phyloP scores from a whole-genome alignment of 2,888 invertebrate species.

The Ophioninae sp. region DNA sequence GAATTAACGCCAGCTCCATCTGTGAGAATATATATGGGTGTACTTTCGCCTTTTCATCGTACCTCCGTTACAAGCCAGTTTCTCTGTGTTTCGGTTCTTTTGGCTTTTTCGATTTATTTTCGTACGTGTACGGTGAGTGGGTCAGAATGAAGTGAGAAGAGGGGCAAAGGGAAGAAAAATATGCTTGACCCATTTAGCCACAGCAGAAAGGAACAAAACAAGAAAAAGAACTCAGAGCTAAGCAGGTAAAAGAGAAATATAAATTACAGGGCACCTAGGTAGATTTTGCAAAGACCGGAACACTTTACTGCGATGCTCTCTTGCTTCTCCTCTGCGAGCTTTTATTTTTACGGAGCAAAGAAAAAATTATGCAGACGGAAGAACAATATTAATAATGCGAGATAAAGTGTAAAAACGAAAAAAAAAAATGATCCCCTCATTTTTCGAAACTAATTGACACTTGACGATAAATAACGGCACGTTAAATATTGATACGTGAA shows the following conservation, averaged over 20 bases:
- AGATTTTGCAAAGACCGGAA: constrained; percentile 11
- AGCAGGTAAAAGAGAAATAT: constrained; percentile 45
- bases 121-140: not conserved
- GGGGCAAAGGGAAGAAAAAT: constrained; percentile 20
- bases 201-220: constrained; percentile 18
- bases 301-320: constrained; percentile 13
- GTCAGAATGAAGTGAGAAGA: not conserved
- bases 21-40: not conserved
- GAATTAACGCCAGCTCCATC: not conserved
- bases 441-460: not conserved
- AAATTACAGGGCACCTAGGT: constrained; percentile 36
- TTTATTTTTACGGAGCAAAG: constrained; percentile 10
- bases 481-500: no score
- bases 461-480: not conserved
- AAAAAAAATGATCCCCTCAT: not conserved
- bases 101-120: constrained; percentile 22
- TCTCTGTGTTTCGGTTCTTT: constrained; percentile 10
- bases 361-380: constrained; percentile 14
- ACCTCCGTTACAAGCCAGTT: constrained; percentile 10
- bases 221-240: constrained; percentile 4
- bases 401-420: not conserved
- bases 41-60: not conserved
- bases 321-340: not conserved
- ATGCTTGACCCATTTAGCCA: constrained; percentile 49
- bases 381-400: constrained; percentile 1